Evolutionary conservation across 2,797 vertebrate genomes (phyloP), one percentile per base, ranked within the genome.

Genomic region (Chaenodraco wilsoni): DNA sequence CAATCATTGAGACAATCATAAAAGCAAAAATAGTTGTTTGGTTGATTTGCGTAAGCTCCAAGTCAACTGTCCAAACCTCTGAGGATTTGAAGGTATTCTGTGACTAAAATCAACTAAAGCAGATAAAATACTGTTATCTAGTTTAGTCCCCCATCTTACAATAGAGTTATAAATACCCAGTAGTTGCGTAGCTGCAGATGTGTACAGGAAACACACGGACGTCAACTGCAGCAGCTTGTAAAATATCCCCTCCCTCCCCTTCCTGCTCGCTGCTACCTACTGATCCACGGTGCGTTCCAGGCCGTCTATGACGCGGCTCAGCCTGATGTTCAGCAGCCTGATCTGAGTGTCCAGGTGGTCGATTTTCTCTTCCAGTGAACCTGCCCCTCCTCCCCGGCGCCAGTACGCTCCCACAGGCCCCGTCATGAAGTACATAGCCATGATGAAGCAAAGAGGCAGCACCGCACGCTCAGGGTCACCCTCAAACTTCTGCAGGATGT

Each of bases 401-500:
- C 97, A 98, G 94, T 96, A 97, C 12, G 95, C 93, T 12, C 96
- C 97, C 65, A 99, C 95, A 0, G 98, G 98, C 15, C 97, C 98
- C 0, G 97, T 98, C 96, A 98, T 97, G 93, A 99, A 98, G 92
- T 99, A 99, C 74, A 98, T 83, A 0, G 95, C 97, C 92, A 98
- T 97, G 65, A 99, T 95, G 73, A 98, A 95, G 91, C 97, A 99
- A 71, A 99, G 95, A 0, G 97, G 97, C 84, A 97, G 93, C 70
- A 97, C 95, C 0, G 97, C 96, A 0, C 94, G 94, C 87, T 99
- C 97, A 0, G 97, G 97, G 89, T 99, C 97, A 0, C 97, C 97
- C 93, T 99, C 97, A 0, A 98, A 96, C 88, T 98, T 99, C 93
- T 99, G 97, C 81, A 99, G 94, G 87, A 99, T 95, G 88, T 99